A percentile compares a stretch with the other conserved stretches of the same genome.
phyloP scores from a whole-genome alignment of 2,797 vertebrate genomes.

The Melanotaenia boesemani region DNA sequence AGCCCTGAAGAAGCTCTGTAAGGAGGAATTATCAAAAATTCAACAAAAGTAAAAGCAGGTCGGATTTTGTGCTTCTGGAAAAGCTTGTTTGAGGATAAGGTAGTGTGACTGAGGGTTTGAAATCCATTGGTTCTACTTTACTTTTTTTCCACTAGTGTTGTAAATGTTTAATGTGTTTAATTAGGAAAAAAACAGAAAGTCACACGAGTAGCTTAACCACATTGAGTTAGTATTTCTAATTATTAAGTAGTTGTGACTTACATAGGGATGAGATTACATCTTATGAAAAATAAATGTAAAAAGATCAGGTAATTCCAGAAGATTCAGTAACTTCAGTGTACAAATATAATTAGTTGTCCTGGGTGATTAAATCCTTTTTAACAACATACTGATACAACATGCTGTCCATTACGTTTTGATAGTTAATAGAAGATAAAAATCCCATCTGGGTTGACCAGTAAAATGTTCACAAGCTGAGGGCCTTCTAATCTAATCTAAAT shows the following conservation, averaged over 20 bases:
- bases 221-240: neutral
- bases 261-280: too few relatives aligned
- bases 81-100: neutral
- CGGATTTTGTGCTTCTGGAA: neutral
- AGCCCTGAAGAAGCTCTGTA: neutral
- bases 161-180: neutral
- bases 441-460: neutral
- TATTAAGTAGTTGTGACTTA: neutral
- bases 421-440: neutral
- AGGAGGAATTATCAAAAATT: neutral
- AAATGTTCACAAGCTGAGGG: neutral
- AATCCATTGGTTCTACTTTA: neutral
- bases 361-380: neutral
- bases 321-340: neutral
- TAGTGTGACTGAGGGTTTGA: neutral
- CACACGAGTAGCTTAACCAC: neutral
- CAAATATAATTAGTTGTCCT: neutral
- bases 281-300: neutral
- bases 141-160: neutral
- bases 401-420: neutral
- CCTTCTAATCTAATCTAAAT: slow-evolving; percentile 15
- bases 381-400: neutral
- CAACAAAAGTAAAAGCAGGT: neutral
- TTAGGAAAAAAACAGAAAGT: neutral
- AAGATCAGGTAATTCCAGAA: neutral